Base-by-base conservation (phyloP, 2,113 vertebrate genomes). In the Eidolon helvum region DNA sequence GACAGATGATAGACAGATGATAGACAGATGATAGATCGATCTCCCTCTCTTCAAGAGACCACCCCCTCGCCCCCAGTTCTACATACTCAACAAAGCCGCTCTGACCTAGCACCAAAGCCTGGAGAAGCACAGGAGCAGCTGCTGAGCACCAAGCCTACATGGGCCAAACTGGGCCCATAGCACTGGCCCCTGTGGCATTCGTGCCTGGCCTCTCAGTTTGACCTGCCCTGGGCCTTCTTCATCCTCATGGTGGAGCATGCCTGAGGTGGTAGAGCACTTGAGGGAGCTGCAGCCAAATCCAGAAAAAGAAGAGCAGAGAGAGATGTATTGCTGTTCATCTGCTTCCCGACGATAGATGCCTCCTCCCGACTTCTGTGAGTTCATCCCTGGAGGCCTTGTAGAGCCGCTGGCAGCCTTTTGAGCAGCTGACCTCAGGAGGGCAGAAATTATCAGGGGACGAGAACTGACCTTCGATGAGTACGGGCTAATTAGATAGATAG, bases 381-480 rank as follows among this genome's bases (percentile, higher is more conserved):
- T 99, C 87, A 98, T 99, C 9, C 98, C 98, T 99, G 0, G 98
- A 99, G 77, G 98, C 98, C 0, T 97, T 99, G 96, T 98, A 98
- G 95, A 98, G 99, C 0, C 98, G 99, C 97, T 99, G 99, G 99
- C 98, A 99, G 97, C 99, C 99, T 79, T 99, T 99, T 91, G 99
- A 99, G 69, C 98, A 99, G 61, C 68, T 99, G 59, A 99, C 98
- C 38, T 99, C 99, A 0, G 99, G 99, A 30, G 98, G 99, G 40
- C 98, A 99, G 95, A 99, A 99, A 95, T 97, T 99, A n/a, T 68
- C 22, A 5, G 98, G 98, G 16, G 99, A 99, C 2, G 97, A 99
- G 43, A 98, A 98, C 2, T 98, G 68, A 98, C 99, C 65, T 98
- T 99, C 11, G 99, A 98, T 1, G 99, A 99, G 65, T 98, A 98